Evolutionary conservation across 2,888 invertebrate genomes (phyloP).

Genomic region (Syritta pipiens): DNA sequence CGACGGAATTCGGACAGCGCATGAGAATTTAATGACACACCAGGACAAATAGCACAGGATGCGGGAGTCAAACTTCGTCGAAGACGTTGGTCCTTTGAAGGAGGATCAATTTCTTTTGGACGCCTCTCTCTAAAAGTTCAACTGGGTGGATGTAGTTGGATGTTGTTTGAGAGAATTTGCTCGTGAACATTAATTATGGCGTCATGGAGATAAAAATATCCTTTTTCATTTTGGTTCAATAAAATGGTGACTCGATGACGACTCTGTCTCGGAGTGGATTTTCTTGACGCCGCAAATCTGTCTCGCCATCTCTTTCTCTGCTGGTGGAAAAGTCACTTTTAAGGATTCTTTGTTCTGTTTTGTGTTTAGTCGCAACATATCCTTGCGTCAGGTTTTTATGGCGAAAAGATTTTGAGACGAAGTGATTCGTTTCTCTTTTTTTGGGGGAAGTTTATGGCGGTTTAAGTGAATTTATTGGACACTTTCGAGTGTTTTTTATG

Average conservation of each 20-base stretch:
- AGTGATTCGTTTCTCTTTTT: not conserved
- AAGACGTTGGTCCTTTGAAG: too few species aligned
- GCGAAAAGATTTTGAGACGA: not conserved
- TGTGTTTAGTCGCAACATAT: not conserved
- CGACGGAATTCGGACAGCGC: not conserved
- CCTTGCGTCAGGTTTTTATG: not conserved
- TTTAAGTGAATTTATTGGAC: conserved; percentile 2
- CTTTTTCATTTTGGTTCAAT: not conserved
- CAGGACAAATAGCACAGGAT: too few species aligned
- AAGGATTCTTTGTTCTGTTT: not conserved
- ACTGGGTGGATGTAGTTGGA: too few species aligned
- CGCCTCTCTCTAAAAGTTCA: not conserved
- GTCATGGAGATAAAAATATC: not conserved
- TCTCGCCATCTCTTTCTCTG: not conserved
- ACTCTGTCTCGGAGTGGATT: not conserved
- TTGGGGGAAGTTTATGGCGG: conserved; percentile 4
- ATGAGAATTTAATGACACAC: not conserved
- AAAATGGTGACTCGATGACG: too few species aligned
- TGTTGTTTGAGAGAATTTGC: too few species aligned
- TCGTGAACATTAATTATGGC: too few species aligned
- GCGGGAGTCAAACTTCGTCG: too few species aligned
- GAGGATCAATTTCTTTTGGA: too few species aligned
- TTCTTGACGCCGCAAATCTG: not conserved
- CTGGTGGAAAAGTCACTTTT: not conserved
- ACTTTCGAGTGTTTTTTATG: conserved; percentile 6